A percentile compares a stretch with the other conserved stretches of the same genome.
These are phyloP conservation scores for Vanessa atalanta DNA, from an alignment of 1,140 invertebrate species.

Conservation along the genomic window DNA sequence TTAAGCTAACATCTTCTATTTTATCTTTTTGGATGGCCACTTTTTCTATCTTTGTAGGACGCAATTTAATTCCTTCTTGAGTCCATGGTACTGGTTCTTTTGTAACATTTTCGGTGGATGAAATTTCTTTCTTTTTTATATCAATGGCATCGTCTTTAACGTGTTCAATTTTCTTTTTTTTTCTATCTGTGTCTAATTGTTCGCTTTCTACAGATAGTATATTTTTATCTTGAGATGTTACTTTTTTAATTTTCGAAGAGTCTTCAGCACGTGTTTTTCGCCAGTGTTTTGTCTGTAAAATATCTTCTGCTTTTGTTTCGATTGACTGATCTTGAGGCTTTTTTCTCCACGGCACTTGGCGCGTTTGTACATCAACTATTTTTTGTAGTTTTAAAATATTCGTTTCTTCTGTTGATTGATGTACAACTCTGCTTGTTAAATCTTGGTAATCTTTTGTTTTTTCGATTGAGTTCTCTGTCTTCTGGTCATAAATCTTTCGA, in stretches of 20 bases:
- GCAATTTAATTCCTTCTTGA: constrained; percentile 82
- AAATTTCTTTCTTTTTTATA: constrained; percentile 27
- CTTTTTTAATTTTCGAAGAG: constrained; percentile 30
- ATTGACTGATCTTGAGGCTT: constrained; percentile 29
- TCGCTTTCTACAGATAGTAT: constrained; percentile 35
- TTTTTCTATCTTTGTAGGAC: constrained; percentile 77
- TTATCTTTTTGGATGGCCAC: constrained; percentile 52
- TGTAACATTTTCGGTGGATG: constrained; percentile 33
- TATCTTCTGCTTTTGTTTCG: constrained; percentile 40
- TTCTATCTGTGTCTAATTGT: constrained; percentile 6
- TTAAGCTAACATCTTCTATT: constrained; percentile 58
- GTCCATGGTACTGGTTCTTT: constrained; percentile 71
- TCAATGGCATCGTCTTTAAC: constrained; percentile 18
- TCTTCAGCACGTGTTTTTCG: constrained; percentile 50
- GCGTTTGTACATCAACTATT: constrained; percentile 57
- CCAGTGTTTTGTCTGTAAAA: constrained; percentile 59
- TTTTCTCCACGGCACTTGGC: constrained; percentile 66
- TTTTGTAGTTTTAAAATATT: constrained; percentile 65
- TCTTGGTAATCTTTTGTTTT: constrained; percentile 39
- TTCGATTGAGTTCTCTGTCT: constrained; percentile 42
- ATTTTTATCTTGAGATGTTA: constrained; percentile 42
- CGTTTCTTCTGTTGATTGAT: constrained; percentile 64
- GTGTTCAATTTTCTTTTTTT: not conserved
- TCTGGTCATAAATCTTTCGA: constrained; percentile 51
- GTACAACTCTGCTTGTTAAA: constrained; percentile 44